Evolutionary conservation across 2,113 vertebrate species (phyloP).

Genomic region (Chaetura pelagica): DNA sequence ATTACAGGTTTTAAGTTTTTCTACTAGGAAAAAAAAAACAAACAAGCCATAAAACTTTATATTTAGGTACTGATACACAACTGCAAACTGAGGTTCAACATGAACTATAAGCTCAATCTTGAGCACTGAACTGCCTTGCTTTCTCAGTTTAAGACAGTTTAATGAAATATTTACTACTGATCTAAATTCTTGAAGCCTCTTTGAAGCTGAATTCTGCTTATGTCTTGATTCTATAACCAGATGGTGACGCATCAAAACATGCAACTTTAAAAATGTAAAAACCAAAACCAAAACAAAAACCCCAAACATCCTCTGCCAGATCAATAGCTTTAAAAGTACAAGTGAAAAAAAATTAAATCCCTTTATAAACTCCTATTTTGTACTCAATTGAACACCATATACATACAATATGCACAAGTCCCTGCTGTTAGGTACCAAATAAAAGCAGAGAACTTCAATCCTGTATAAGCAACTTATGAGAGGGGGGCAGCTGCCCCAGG

Average conservation of each 20-base stretch:
- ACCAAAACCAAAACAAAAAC: too few species aligned
- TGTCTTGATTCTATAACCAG: neutral
- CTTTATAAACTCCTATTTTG: neutral
- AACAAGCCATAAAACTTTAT: neutral
- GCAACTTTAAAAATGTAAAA: neutral
- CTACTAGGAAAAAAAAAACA: neutral
- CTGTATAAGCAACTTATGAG: neutral
- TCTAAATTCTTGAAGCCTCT: neutral
- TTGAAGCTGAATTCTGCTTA: neutral
- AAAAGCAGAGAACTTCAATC: neutral
- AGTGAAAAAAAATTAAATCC: neutral
- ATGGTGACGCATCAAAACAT: neutral
- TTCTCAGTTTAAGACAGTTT: neutral
- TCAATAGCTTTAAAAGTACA: neutral
- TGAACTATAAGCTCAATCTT: neutral
- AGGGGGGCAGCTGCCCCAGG: rapidly evolving
- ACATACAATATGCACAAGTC: rapidly evolving
- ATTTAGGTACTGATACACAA: neutral
- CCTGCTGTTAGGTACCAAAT: neutral
- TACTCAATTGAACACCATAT: neutral
- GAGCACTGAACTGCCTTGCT: neutral
- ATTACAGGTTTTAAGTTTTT: neutral
- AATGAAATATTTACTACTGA: constrained; percentile 11
- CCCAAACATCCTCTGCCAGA: neutral
- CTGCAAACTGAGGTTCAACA: neutral